phyloP scores from a whole-genome alignment of 2,797 vertebrate species.

The Gymnoscopelus microlampas region DNA sequence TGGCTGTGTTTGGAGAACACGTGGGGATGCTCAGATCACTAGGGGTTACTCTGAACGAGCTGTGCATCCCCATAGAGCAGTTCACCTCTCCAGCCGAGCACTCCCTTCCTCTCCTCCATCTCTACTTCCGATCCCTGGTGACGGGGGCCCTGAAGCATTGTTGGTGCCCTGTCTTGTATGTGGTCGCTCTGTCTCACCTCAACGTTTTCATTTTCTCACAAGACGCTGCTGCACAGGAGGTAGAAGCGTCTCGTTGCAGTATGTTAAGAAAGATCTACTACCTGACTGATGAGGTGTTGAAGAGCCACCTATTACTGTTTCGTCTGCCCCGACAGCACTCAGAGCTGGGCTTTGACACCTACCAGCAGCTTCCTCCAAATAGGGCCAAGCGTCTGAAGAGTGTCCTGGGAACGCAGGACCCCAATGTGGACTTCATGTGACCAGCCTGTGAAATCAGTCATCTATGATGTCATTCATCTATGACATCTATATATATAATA shows the following conservation, averaged over 20 bases:
- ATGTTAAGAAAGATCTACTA: conserved; percentile 91
- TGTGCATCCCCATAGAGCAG: conserved; percentile 86
- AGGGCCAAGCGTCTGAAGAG: conserved; percentile 84
- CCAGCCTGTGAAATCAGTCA: no score
- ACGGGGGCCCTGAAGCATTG: conserved; percentile 80
- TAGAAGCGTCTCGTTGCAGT: conserved; percentile 83
- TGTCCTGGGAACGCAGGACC: conserved; percentile 54
- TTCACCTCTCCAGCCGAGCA: conserved; percentile 92
- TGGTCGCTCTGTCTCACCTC: conserved; percentile 90
- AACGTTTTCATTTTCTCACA: conserved; percentile 96
- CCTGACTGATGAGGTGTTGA: conserved; percentile 89
- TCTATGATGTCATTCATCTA: no score
- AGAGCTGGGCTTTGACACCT: conserved; percentile 87
- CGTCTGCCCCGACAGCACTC: conserved; percentile 80
- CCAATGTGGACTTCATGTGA: not conserved
- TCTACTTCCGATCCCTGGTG: conserved; percentile 92
- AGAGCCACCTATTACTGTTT: conserved; percentile 90
- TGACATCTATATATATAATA: no score
- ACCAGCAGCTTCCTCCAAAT: conserved; percentile 85
- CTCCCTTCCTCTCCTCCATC: conserved; percentile 87
- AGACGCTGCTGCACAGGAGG: conserved; percentile 85
- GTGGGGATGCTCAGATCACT: conserved; percentile 89
- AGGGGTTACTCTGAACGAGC: conserved; percentile 87
- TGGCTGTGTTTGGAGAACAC: conserved; percentile 93
- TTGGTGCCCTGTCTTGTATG: conserved; percentile 93